These are phyloP conservation scores for Morus bassanus DNA, from an alignment of 2,797 vertebrate genomes.

Conservation along the genomic window DNA sequence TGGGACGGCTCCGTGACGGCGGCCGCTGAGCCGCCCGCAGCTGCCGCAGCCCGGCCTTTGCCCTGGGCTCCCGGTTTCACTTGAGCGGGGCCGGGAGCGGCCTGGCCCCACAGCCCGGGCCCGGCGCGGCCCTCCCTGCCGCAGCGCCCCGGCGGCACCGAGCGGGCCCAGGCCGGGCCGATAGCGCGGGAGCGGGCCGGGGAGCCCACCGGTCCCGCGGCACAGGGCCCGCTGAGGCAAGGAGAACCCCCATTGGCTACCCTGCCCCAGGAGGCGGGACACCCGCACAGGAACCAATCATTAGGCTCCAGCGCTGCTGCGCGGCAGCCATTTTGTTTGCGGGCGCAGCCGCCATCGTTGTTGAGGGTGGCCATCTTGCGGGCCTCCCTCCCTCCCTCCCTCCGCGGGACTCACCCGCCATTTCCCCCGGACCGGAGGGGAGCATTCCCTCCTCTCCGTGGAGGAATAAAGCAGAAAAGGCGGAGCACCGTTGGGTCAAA, in stretches of 20 bases:
- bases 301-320: rapidly evolving
- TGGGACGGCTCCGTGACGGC: too few species aligned
- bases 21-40: not conserved
- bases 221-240: too few species aligned
- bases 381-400: rapidly evolving
- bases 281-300: not conserved
- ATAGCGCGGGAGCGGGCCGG: too few species aligned
- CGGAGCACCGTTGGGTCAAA: too few species aligned
- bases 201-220: not conserved
- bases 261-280: not conserved
- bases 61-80: not conserved
- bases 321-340: not conserved
- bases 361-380: not conserved
- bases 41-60: not conserved
- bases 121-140: not conserved
- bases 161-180: not conserved
- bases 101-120: not conserved
- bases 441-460: too few species aligned
- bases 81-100: not conserved
- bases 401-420: rapidly evolving
- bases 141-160: not conserved
- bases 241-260: not conserved
- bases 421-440: too few species aligned
- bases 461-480: too few species aligned
- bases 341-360: not conserved